Percentiles rank a stretch among this genome's conserved stretches.
These are phyloP conservation scores for Drosophila rufa DNA, from an alignment of 1,140 invertebrate genomes.

Conservation along the genomic window DNA sequence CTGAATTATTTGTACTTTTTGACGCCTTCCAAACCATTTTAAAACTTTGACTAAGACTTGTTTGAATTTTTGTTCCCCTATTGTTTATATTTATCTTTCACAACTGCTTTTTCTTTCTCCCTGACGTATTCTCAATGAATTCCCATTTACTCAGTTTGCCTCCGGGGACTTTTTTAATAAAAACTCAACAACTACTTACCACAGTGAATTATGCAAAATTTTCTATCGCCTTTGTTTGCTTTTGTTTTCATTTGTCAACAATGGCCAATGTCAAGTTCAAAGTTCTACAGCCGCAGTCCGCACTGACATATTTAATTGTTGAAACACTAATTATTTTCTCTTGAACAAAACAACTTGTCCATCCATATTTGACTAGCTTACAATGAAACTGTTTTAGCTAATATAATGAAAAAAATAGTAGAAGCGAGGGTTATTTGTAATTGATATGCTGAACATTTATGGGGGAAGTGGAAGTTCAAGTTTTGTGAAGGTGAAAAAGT, in stretches of 20 bases:
- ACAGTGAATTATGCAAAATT: constrained; percentile 50
- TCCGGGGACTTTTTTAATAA: neutral
- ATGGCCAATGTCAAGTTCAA: constrained; percentile 71
- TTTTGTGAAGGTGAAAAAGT: constrained; percentile 26
- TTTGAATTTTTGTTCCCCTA: neutral
- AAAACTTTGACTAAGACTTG: neutral
- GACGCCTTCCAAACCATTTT: neutral
- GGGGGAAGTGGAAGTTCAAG: constrained; percentile 22
- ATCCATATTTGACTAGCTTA: constrained; percentile 14
- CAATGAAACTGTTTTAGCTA: constrained; percentile 12
- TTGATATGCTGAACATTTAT: constrained; percentile 36
- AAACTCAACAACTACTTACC: neutral
- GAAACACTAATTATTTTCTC: constrained; percentile 38
- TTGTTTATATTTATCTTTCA: constrained; percentile 11
- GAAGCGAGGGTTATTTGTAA: constrained; percentile 32
- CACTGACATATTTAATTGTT: constrained; percentile 57
- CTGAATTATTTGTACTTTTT: neutral
- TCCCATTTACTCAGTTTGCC: too few relatives aligned
- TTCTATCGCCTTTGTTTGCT: constrained; percentile 34
- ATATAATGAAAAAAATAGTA: constrained; percentile 3
- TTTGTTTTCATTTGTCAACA: constrained; percentile 37
- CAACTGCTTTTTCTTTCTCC: constrained; percentile 21
- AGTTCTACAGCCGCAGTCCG: constrained; percentile 28
- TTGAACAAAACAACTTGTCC: neutral
- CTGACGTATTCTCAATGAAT: neutral